A percentile compares a stretch with the other conserved stretches of the same genome.
Conservation (phyloP, 2,797 vertebrate genomes). For the Melanotaenia nigrans region DNA sequence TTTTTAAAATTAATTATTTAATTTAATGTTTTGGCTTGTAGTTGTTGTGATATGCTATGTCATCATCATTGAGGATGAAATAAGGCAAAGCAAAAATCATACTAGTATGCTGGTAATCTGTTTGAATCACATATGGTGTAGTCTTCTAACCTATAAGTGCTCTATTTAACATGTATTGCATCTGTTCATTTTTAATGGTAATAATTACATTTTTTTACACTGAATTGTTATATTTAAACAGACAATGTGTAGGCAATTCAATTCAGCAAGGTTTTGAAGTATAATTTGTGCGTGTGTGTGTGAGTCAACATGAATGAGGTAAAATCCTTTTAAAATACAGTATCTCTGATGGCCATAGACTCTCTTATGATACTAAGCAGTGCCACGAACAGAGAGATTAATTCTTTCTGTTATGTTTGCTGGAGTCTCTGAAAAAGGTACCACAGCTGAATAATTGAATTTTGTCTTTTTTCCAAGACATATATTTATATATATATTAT, state of each 20-base stretch:
- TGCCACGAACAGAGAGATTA: background rate
- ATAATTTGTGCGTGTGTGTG: too few species aligned
- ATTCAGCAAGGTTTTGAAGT: too few species aligned
- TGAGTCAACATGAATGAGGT: too few species aligned
- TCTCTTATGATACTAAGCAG: background rate
- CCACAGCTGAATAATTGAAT: background rate
- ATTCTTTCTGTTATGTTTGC: background rate
- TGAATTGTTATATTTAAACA: background rate
- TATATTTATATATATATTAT: background rate
- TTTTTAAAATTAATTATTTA: too few species aligned
- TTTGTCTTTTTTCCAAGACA: background rate
- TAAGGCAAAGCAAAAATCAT: background rate
- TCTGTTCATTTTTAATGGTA: too few species aligned
- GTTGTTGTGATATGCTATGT: too few species aligned
- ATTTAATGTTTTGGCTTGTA: too few species aligned
- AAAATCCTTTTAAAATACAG: too few species aligned
- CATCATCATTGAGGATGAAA: background rate
- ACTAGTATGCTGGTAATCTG: background rate
- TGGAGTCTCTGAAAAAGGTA: background rate
- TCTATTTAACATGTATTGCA: too few species aligned
- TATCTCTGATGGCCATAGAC: too few species aligned
- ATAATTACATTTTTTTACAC: background rate
- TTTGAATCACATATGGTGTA: background rate
- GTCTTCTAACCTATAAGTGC: too few species aligned
- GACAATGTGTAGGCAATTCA: too few species aligned